These are phyloP conservation scores for Pyrgilauda ruficollis DNA, from an alignment of 2,113 vertebrate genomes.

Conservation along the genomic window DNA sequence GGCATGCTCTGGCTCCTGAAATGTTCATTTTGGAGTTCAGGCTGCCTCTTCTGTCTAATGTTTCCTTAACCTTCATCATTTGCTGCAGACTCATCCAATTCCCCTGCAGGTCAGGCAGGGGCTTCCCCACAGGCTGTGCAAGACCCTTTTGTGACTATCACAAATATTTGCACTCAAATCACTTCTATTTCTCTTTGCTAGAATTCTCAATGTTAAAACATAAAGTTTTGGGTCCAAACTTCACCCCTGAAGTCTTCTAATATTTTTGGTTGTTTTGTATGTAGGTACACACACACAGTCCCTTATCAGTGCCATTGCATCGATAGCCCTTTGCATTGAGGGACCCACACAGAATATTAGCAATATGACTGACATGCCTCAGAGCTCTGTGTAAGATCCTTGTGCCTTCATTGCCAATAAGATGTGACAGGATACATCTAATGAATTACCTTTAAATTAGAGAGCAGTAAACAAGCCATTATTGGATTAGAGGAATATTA, in stretches of 20 bases:
- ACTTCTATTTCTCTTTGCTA: background rate
- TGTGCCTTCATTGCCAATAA: background rate
- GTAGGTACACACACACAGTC: fast-evolving
- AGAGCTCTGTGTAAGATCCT: background rate
- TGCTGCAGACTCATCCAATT: background rate
- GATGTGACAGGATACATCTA: constrained; percentile 44
- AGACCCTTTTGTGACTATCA: background rate
- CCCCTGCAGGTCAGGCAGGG: background rate
- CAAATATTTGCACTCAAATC: background rate
- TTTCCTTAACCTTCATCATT: background rate
- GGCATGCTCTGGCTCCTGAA: background rate
- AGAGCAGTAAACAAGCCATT: constrained; percentile 59
- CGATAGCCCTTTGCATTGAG: background rate
- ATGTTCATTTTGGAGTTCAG: background rate
- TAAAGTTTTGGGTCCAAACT: background rate
- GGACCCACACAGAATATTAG: background rate
- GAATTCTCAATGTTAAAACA: background rate
- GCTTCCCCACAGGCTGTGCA: background rate
- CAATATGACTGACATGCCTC: background rate
- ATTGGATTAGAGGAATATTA: constrained; percentile 63
- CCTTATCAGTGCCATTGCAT: background rate
- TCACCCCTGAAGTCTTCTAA: background rate
- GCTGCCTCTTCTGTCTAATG: background rate
- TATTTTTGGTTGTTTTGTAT: background rate
- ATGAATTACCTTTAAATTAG: constrained; percentile 67